phyloP scores from a whole-genome alignment of 2,888 invertebrate genomes.

The Caenorhabditis panamensis region DNA sequence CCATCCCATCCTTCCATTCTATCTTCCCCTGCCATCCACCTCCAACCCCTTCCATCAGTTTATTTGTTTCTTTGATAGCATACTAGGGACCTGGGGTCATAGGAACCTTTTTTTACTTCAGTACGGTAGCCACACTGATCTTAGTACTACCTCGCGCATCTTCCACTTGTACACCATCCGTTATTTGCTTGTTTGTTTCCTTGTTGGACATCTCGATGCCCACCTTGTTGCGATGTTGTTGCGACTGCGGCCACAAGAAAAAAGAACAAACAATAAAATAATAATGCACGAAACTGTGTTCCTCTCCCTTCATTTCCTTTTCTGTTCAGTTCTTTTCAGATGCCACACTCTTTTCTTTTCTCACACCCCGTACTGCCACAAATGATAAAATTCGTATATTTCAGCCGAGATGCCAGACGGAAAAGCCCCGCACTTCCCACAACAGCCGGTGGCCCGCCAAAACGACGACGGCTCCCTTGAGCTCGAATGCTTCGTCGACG shows the following conservation, averaged over 20 bases:
- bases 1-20: constrained; percentile 21
- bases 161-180: background rate
- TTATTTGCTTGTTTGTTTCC: constrained; percentile 6
- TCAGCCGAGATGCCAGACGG: constrained; percentile 78
- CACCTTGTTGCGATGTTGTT: constrained; percentile 10
- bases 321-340: constrained; percentile 10
- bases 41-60: constrained; percentile 1
- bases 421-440: constrained; percentile 81
- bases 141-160: too few relatives aligned
- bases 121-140: too few relatives aligned
- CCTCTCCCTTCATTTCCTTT: constrained; percentile 9
- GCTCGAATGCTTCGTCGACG: constrained; percentile 81
- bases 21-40: constrained; percentile 31
- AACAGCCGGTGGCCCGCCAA: constrained; percentile 81
- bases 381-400: constrained; percentile 1
- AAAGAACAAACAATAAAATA: constrained; percentile 32
- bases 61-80: constrained; percentile 14
- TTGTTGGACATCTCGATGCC: background rate
- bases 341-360: background rate
- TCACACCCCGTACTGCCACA: background rate
- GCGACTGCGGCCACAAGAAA: constrained; percentile 9
- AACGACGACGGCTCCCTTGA: constrained; percentile 81
- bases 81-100: background rate
- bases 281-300: constrained; percentile 17
- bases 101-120: too few relatives aligned